Evolutionary conservation across 2,113 vertebrate species (phyloP).

Genomic region (Microtus pennsylvanicus): DNA sequence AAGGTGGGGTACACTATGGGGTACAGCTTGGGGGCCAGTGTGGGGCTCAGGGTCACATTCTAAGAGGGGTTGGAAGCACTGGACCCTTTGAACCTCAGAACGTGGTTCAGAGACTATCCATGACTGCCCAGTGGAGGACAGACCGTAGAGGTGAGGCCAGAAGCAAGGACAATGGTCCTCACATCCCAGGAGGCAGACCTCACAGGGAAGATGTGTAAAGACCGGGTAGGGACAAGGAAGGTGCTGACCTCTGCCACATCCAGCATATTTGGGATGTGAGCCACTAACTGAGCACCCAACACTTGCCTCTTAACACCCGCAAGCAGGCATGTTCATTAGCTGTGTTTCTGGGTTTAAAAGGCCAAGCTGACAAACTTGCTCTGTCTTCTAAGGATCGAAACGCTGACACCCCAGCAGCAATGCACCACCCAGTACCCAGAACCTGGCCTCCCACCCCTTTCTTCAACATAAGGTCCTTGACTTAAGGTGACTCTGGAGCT

Average conservation of each 20-base stretch:
- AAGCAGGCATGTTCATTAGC: accelerated
- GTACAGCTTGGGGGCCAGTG: neutral
- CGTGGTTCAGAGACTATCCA: neutral
- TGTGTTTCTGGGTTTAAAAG: neutral
- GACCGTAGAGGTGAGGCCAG: neutral
- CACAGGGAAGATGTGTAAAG: accelerated
- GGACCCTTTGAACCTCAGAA: neutral
- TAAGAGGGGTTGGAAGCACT: neutral
- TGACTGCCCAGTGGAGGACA: neutral
- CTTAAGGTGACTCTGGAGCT: neutral
- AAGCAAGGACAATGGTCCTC: neutral
- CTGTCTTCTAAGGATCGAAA: neutral
- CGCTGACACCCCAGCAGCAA: neutral
- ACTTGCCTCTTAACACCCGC: neutral
- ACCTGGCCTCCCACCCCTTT: neutral
- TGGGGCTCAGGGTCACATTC: neutral
- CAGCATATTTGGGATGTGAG: neutral
- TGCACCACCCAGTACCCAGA: neutral
- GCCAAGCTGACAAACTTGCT: neutral
- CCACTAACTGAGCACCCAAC: neutral
- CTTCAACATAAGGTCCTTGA: neutral
- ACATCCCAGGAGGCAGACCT: neutral
- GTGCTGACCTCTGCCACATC: neutral
- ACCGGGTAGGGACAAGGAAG: neutral
- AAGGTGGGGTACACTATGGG: neutral